Evolutionary conservation across 2,797 vertebrate species (phyloP).

Genomic region (Manis pentadactyla): DNA sequence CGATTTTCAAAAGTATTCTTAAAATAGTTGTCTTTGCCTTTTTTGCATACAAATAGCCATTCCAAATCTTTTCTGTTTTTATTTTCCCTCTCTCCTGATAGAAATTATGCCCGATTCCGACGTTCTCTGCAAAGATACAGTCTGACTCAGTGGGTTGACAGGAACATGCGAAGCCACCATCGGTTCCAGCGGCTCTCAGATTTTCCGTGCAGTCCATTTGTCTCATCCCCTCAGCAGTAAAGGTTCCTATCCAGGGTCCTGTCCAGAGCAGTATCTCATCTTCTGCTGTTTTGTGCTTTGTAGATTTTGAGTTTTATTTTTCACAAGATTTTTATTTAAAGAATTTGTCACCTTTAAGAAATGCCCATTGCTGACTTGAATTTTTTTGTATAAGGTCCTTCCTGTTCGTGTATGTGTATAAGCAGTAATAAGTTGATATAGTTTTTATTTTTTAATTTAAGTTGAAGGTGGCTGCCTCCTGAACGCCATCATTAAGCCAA

Average conservation of each 20-base stretch:
- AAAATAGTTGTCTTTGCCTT: conserved; percentile 35
- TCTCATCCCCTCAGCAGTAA: conserved; percentile 44
- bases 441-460: conserved; percentile 61
- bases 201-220: conserved; percentile 80
- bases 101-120: conserved; percentile 85
- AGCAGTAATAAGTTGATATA: conserved; percentile 54
- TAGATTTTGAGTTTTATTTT: conserved; percentile 72
- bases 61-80: conserved; percentile 13
- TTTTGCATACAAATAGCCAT: background rate
- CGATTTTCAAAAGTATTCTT: conserved; percentile 36
- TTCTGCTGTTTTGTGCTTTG: conserved; percentile 65
- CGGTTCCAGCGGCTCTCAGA: conserved; percentile 87
- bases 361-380: conserved; percentile 64
- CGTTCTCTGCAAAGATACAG: conserved; percentile 74
- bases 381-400: conserved; percentile 65
- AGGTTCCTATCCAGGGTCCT: conserved; percentile 16
- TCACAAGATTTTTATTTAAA: conserved; percentile 79
- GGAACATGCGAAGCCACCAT: conserved; percentile 56
- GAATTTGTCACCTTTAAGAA: conserved; percentile 69
- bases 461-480: conserved; percentile 37
- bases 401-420: background rate
- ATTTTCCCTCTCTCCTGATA: conserved; percentile 75
- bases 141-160: conserved; percentile 86
- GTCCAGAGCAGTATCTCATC: conserved; percentile 52
- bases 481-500: conserved; percentile 52